phyloP scores from a whole-genome alignment of 2,113 vertebrate species.

The Phoxinus phoxinus region DNA sequence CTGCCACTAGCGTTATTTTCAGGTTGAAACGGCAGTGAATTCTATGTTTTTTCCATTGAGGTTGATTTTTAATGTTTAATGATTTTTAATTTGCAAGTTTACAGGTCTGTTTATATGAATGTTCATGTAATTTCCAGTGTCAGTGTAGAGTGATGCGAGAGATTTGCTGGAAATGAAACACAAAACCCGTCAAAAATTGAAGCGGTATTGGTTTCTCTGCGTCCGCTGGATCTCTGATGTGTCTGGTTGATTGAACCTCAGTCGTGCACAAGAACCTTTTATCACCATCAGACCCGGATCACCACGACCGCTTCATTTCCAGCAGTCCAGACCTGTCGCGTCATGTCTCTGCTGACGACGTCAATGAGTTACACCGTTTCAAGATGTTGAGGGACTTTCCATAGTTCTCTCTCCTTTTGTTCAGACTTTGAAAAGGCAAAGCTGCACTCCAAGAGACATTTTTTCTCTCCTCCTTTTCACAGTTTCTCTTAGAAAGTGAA shows the following conservation, averaged over 20 bases:
- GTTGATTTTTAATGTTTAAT: background rate
- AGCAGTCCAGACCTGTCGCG: background rate
- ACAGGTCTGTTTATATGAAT: background rate
- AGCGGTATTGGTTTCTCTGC: background rate
- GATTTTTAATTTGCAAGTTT: background rate
- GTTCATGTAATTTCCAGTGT: background rate
- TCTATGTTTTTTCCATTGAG: background rate
- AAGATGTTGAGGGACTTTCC: constrained; percentile 13
- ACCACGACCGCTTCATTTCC: background rate
- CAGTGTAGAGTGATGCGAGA: background rate
- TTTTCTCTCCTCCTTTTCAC: constrained; percentile 35
- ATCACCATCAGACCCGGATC: constrained; percentile 12
- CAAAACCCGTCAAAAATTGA: background rate
- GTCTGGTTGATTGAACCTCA: background rate
- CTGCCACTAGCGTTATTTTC: background rate
- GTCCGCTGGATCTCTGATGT: background rate
- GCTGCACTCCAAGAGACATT: background rate
- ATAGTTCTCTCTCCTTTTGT: constrained; percentile 31
- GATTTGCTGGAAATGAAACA: background rate
- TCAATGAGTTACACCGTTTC: constrained; percentile 11
- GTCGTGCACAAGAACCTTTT: constrained; percentile 4
- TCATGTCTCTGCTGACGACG: constrained; percentile 1
- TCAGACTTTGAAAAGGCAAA: constrained; percentile 36
- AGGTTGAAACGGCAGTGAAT: background rate
- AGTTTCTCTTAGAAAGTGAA: constrained; percentile 31